phyloP scores from a whole-genome alignment of 64 coral and sea anemone species.

The Pachyseris speciosa region DNA sequence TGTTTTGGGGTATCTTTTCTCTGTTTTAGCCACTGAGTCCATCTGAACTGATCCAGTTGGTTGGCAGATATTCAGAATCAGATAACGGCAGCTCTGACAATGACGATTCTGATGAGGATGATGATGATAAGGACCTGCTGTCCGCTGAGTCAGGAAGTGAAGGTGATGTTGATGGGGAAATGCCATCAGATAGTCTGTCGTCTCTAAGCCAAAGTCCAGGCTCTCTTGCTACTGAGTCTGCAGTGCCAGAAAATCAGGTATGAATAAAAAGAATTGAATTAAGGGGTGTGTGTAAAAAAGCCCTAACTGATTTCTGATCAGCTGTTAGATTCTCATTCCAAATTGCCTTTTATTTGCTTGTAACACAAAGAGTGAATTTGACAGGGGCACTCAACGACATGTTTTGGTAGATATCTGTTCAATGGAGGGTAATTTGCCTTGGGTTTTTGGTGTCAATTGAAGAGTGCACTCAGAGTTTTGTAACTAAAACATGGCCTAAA shows the following conservation, averaged over 20 bases:
- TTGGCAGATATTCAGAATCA: constrained; percentile 81
- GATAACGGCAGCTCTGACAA: constrained; percentile 66
- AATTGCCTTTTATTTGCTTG: too few species aligned
- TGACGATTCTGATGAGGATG: constrained; percentile 86
- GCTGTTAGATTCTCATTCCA: too few species aligned
- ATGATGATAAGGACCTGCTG: background rate
- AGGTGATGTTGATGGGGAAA: constrained; percentile 19
- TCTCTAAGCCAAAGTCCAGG: constrained; percentile 2
- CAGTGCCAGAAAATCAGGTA: constrained; percentile 6
- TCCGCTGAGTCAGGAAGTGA: constrained; percentile 22
- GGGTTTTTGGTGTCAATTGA: too few species aligned
- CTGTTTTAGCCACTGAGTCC: constrained; percentile 71
- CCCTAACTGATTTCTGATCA: too few species aligned
- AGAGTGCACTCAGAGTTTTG: too few species aligned
- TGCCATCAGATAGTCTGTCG: background rate
- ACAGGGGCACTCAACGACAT: too few species aligned
- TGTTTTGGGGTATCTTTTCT: background rate
- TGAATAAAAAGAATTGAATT: too few species aligned
- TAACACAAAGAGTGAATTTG: too few species aligned
- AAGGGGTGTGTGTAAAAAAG: too few species aligned
- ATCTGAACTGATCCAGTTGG: constrained; percentile 81
- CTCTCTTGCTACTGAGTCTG: constrained; percentile 17
- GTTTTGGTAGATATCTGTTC: too few species aligned
- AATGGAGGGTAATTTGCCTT: too few species aligned
- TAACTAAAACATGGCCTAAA: too few species aligned